Evolutionary conservation across 2,797 vertebrate species (phyloP), one percentile per base, ranked within the genome.

Genomic region (Lacerta viridis): DNA sequence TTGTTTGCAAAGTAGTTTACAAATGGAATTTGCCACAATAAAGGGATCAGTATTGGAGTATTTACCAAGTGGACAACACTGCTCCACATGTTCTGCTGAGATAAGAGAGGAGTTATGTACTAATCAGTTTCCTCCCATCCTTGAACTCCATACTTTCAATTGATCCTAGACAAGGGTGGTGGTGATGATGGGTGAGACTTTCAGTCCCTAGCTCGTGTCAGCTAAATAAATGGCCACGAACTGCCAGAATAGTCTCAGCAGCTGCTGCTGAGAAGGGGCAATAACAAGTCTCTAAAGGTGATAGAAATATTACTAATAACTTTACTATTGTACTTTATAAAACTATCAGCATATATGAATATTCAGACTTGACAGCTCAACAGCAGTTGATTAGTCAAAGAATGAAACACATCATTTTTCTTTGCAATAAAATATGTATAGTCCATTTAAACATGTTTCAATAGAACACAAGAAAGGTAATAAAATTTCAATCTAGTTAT

Each of bases 371-470:
- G 36, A 64, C 2, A 74, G 7, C 23, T 74, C 20, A 80, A 29
- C 29, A 77, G 75, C 4, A 29, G 25, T 59, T 81, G 75, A 29
- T 87, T 74, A 87, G n/a, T 81, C 23, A 64, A 87, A 43, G 8
- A 36, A 68, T 29, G 29, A 43, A 66, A 46, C 7, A 20, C 25
- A 68, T 39, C 20, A 43, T 75, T 41, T 61, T 11, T 68, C 13
- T 84, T 85, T 39, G 69, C 23, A 85, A 27, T 68, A 55, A 64
- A 6, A 46, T 46, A 43, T 69, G 27, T 64, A 33, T 11, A 41
- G 4, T 55, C 39, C 27, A 27, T 68, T 68, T 43, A n/a, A 86
- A 90, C 39, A 29, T 8, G 17, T 46, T 85, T 66, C 39, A 55
- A 66, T n/a, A 80, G 9, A 68, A 75, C 68, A 55, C 55, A 18